phyloP scores from a whole-genome alignment of 2,888 invertebrate species.

The Tiliacea citrago region DNA sequence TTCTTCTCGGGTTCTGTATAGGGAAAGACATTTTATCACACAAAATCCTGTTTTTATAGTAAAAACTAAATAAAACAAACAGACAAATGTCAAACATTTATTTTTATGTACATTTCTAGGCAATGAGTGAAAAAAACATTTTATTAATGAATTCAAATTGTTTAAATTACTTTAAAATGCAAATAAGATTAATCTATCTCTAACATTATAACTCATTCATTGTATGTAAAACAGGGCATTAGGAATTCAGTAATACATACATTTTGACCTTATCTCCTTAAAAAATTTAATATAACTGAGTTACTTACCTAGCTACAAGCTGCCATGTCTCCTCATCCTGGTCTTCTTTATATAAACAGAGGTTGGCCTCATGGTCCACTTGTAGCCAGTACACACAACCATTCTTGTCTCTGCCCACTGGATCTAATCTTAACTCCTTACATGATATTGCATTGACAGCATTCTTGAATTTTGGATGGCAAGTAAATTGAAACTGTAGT shows the following conservation, averaged over 20 bases:
- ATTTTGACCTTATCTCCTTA: slow-evolving; percentile 2
- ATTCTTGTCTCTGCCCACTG: slow-evolving; percentile 97
- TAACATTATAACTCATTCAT: slow-evolving; percentile 17
- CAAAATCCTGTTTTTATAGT: background rate
- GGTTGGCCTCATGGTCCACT: slow-evolving; percentile 96
- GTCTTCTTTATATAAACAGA: slow-evolving; percentile 98
- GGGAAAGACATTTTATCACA: background rate
- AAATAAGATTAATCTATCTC: slow-evolving; percentile 14
- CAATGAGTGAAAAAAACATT: background rate
- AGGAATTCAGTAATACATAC: background rate
- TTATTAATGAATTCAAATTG: background rate
- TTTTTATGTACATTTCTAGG: background rate
- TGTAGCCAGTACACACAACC: slow-evolving; percentile 99
- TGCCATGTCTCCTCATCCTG: slow-evolving; percentile 99
- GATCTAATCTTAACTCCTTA: slow-evolving; percentile 95
- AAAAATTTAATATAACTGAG: slow-evolving; percentile 4
- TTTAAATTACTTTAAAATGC: slow-evolving; percentile 22
- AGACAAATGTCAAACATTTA: background rate
- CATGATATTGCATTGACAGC: slow-evolving; percentile 95
- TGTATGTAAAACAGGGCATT: slow-evolving; percentile 44
- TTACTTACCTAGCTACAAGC: slow-evolving; percentile 94
- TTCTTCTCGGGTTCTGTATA: slow-evolving; percentile 94
- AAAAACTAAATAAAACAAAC: background rate
- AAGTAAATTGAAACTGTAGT: slow-evolving; percentile 98
- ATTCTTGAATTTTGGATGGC: slow-evolving; percentile 97